These are phyloP conservation scores for Pteronotus mesoamericanus DNA, from an alignment of 2,797 vertebrate genomes.

Conservation along the genomic window DNA sequence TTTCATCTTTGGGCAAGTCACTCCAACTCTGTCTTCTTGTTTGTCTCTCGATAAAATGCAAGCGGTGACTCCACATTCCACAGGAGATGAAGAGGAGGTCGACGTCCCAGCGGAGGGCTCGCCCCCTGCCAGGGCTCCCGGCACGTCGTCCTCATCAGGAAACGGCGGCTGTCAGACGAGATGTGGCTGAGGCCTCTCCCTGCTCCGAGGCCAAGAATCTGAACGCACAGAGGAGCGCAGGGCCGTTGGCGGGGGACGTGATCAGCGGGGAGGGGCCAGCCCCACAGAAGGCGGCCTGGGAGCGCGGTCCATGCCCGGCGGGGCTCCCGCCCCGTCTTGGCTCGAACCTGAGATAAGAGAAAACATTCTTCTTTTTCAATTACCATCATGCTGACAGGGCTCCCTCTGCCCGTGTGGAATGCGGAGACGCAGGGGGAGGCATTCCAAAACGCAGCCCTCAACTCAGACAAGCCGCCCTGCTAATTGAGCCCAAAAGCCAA, in stretches of 20 bases:
- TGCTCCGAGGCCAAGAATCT: neutral
- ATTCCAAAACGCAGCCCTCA: neutral
- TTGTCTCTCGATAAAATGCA: neutral
- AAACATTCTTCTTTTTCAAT: neutral
- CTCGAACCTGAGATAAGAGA: neutral
- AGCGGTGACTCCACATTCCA: neutral
- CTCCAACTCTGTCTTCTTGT: neutral
- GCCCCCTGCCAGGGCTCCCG: rapidly evolving
- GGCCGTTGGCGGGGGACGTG: rapidly evolving
- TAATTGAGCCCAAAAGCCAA: rapidly evolving
- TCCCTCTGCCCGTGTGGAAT: neutral
- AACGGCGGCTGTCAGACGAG: rapidly evolving
- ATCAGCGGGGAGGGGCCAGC: rapidly evolving
- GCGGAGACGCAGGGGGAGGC: neutral
- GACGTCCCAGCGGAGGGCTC: rapidly evolving
- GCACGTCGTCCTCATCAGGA: rapidly evolving
- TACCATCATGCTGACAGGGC: neutral
- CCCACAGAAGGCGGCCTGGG: rapidly evolving
- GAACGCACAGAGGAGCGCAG: neutral
- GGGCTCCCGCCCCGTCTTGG: neutral
- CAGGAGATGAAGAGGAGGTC: neutral
- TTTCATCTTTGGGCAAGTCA: neutral
- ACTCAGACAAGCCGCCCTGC: neutral
- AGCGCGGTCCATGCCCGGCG: rapidly evolving
- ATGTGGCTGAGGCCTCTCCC: neutral